phyloP scores from a whole-genome alignment of 2,888 invertebrate genomes.

The Temnothorax rugatulus region DNA sequence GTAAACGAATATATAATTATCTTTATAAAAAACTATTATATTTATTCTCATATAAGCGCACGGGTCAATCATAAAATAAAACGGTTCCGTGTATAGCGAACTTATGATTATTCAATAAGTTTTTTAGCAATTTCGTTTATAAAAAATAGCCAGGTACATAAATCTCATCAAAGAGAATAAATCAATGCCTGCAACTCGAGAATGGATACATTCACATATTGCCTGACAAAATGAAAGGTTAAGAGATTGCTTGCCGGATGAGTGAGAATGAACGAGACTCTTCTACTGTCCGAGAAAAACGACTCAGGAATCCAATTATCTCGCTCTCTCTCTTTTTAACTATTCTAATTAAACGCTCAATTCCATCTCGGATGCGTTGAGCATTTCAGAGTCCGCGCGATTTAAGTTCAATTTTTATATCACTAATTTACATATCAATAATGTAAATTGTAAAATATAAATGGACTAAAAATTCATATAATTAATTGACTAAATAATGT shows the following conservation, averaged over 20 bases:
- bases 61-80: not conserved
- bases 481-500: not conserved
- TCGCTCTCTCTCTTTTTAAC: conserved; percentile 72
- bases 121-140: conserved; percentile 9
- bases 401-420: conserved; percentile 67
- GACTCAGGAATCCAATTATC: conserved; percentile 79
- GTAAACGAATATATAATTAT: not conserved
- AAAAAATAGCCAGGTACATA: conserved; percentile 20
- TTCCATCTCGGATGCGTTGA: conserved; percentile 74
- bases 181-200: conserved; percentile 67
- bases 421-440: conserved; percentile 32
- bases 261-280: conserved; percentile 60
- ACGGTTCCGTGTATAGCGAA: not conserved
- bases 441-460: not conserved
- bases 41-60: not conserved
- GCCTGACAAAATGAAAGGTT: conserved; percentile 79
- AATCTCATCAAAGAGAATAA: conserved; percentile 56
- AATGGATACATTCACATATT: conserved; percentile 76
- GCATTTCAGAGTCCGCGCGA: conserved; percentile 61
- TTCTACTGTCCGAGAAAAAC: conserved; percentile 67
- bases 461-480: conserved; percentile 33
- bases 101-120: conserved; percentile 32
- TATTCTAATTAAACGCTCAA: conserved; percentile 82
- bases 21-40: not conserved
- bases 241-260: conserved; percentile 77